A percentile compares a stretch with the other conserved stretches of the same genome.
Evolutionary conservation across 2,113 vertebrate genomes (phyloP).

Genomic region (Oreochromis niloticus): DNA sequence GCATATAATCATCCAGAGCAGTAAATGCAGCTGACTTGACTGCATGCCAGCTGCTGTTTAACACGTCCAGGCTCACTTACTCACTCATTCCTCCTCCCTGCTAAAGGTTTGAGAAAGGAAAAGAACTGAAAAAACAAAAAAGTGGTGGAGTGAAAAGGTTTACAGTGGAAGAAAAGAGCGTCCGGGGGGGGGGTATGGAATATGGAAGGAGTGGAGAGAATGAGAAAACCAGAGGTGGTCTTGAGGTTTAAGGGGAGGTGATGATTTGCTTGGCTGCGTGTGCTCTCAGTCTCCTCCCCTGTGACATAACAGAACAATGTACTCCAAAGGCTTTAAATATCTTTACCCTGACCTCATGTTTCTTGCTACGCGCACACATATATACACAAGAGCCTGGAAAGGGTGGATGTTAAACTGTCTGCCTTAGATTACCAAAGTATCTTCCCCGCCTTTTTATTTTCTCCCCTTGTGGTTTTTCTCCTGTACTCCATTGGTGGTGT

Average conservation of each 20-base stretch:
- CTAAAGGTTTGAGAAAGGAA: constrained; percentile 1
- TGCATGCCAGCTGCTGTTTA: constrained; percentile 55
- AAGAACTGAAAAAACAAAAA: constrained; percentile 15
- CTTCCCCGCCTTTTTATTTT: neutral
- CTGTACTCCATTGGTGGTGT: neutral
- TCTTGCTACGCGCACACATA: neutral
- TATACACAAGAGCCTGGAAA: constrained; percentile 12
- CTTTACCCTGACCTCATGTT: constrained; percentile 67
- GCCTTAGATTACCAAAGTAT: constrained; percentile 23
- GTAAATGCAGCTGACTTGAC: constrained; percentile 46
- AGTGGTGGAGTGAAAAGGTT: neutral
- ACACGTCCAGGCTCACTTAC: constrained; percentile 51
- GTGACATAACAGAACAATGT: constrained; percentile 65
- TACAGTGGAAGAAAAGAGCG: neutral
- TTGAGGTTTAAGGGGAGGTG: constrained; percentile 48
- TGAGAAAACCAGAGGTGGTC: constrained; percentile 48
- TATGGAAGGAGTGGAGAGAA: constrained; percentile 16
- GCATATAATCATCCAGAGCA: constrained; percentile 27
- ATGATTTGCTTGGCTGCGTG: constrained; percentile 60
- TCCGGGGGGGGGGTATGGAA: neutral
- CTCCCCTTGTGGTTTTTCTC: neutral
- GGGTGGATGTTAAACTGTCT: constrained; percentile 26
- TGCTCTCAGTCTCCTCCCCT: constrained; percentile 40
- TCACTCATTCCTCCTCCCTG: neutral
- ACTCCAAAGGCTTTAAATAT: constrained; percentile 64